Conservation (phyloP, 2,113 vertebrate species). For the Tupaia chinensis region DNA sequence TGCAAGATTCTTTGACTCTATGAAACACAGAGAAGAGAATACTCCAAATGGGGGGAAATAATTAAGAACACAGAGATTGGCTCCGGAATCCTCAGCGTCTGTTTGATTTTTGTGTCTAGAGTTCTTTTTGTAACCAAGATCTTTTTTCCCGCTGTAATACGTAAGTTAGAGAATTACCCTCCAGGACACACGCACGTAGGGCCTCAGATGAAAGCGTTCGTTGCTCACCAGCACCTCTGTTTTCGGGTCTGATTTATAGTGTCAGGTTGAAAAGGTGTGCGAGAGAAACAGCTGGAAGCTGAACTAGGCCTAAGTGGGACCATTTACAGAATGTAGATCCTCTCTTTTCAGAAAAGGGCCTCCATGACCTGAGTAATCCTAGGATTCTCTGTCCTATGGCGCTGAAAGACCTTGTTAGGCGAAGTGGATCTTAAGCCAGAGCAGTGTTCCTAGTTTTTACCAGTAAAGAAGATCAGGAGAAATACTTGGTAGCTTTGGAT, state of each 20-base stretch:
- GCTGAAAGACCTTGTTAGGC: background rate
- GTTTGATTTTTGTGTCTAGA: background rate
- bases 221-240: background rate
- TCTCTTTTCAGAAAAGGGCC: background rate
- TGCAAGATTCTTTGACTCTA: constrained; percentile 3
- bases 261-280: constrained; percentile 2
- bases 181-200: background rate
- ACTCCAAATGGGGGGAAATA: background rate
- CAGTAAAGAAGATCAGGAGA: constrained; percentile 42
- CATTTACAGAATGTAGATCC: background rate
- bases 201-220: background rate
- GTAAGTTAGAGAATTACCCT: background rate
- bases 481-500: constrained; percentile 11
- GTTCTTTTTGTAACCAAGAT: background rate
- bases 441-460: background rate
- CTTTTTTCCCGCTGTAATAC: background rate
- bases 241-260: background rate
- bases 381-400: background rate
- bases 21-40: background rate
- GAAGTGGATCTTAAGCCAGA: background rate
- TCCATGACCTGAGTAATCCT: background rate
- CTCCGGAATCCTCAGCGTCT: background rate
- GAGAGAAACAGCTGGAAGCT: constrained; percentile 19
- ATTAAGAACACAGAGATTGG: background rate
- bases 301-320: background rate